Percentiles rank a stretch among this genome's conserved stretches.
phyloP scores from a whole-genome alignment of 30 jellyfish, hydroid and myxozoan species.

The Mastigias papua region DNA sequence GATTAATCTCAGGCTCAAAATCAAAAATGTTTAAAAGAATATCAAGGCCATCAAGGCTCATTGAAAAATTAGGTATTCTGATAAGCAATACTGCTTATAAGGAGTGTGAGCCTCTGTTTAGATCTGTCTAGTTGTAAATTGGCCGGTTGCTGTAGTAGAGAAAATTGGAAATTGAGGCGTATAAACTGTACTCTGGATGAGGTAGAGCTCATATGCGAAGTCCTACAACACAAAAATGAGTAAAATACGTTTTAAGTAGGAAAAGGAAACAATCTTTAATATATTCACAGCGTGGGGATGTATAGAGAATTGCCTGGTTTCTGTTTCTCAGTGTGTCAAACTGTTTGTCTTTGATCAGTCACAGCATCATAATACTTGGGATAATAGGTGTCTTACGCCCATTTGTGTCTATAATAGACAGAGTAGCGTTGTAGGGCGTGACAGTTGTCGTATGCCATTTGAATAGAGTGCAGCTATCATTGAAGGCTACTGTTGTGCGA shows the following conservation, averaged over 20 bases:
- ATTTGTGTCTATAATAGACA: neutral
- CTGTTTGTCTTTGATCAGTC: constrained; percentile 2
- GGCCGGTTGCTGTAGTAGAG: too few species aligned
- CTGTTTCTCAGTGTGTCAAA: constrained; percentile 36
- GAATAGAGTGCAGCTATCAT: neutral
- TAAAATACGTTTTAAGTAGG: neutral
- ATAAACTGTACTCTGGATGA: too few species aligned
- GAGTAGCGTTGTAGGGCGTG: neutral
- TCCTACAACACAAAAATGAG: neutral
- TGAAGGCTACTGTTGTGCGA: neutral
- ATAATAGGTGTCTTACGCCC: constrained; percentile 5
- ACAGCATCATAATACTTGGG: constrained; percentile 2
- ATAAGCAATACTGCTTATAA: too few species aligned
- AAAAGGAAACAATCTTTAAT: neutral
- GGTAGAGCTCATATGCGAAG: too few species aligned
- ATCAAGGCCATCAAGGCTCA: too few species aligned
- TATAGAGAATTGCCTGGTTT: neutral
- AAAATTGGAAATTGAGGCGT: too few species aligned
- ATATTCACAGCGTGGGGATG: neutral
- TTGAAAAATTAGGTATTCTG: too few species aligned
- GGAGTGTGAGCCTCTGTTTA: too few species aligned
- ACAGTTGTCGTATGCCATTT: neutral
- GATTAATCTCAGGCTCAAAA: too few species aligned
- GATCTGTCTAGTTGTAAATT: too few species aligned
- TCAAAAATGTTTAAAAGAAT: too few species aligned